A percentile compares a stretch with the other conserved stretches of the same genome.
Evolutionary conservation across 1,140 invertebrate genomes (phyloP).

Genomic region (Calliphora vicina): DNA sequence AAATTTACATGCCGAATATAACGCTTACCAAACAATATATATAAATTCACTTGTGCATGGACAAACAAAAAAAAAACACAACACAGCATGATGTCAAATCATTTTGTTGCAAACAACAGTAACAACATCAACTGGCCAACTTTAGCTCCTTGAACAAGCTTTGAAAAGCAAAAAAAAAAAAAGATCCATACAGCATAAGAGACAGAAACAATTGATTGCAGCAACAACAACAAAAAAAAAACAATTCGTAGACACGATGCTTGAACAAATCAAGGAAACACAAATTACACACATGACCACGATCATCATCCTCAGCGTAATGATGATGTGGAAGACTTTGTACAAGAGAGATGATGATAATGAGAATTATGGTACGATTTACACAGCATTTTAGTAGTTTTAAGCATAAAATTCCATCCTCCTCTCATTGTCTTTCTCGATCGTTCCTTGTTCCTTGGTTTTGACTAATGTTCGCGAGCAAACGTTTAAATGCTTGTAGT

Average conservation of each 20-base stretch:
- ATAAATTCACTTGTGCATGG: background rate
- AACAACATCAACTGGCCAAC: constrained; percentile 5
- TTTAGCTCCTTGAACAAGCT: background rate
- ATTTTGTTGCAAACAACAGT: constrained; percentile 13
- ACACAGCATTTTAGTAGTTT: background rate
- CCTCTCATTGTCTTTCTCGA: background rate
- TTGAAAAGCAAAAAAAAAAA: background rate
- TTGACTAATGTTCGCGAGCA: background rate
- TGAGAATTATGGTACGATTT: background rate
- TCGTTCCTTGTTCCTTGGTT: background rate
- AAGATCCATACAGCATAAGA: background rate
- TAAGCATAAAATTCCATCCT: too few relatives aligned
- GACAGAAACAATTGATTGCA: constrained; percentile 2
- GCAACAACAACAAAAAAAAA: background rate
- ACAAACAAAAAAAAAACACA: background rate
- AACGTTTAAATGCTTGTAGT: background rate
- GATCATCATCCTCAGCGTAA: background rate
- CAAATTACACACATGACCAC: background rate
- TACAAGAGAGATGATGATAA: background rate
- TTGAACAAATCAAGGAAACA: background rate
- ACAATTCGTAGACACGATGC: background rate
- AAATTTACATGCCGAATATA: background rate
- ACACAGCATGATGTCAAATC: background rate
- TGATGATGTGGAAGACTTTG: background rate
- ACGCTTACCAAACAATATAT: background rate